Percentiles rank a stretch among this genome's conserved stretches.
Conservation (phyloP, 2,888 invertebrate species). For the Agrypnus murinus region DNA sequence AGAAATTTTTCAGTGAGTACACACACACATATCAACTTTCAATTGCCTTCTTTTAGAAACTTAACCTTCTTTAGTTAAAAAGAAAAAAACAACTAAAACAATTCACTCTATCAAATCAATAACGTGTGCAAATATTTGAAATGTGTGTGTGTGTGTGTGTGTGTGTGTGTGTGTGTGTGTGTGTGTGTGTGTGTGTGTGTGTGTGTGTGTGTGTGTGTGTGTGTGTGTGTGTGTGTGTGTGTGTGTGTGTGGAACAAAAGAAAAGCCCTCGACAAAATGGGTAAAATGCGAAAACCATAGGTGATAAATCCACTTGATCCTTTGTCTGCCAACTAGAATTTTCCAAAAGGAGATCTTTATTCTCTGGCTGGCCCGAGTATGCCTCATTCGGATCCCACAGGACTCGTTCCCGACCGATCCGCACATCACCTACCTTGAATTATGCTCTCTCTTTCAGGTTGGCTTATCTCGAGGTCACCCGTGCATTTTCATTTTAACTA, state of each 20-base stretch:
- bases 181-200: slow-evolving; percentile 5
- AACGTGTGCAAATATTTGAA: slow-evolving; percentile 35
- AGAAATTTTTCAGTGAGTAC: slow-evolving; percentile 3
- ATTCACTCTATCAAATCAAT: slow-evolving; percentile 19
- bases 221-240: slow-evolving; percentile 5
- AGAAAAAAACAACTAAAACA: neutral
- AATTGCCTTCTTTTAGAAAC: neutral
- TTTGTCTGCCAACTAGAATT: slow-evolving; percentile 39
- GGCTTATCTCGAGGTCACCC: slow-evolving; percentile 38
- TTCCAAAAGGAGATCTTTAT: slow-evolving; percentile 40
- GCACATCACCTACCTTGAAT: slow-evolving; percentile 43
- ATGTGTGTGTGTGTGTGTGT: slow-evolving; percentile 4
- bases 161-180: slow-evolving; percentile 5
- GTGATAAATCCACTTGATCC: slow-evolving; percentile 43
- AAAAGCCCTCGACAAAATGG: slow-evolving; percentile 11
- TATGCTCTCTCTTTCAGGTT: slow-evolving; percentile 33
- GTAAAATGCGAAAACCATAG: slow-evolving; percentile 32
- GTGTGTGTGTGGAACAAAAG: neutral
- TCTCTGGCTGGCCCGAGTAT: slow-evolving; percentile 38
- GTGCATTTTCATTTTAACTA: slow-evolving; percentile 42
- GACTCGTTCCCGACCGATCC: slow-evolving; percentile 48
- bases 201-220: slow-evolving; percentile 5
- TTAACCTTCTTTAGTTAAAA: slow-evolving; percentile 12
- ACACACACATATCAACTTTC: slow-evolving; percentile 6
- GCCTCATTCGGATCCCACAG: slow-evolving; percentile 39